Conservation (phyloP, 2,797 vertebrate genomes). For the Australoheros facetus region DNA sequence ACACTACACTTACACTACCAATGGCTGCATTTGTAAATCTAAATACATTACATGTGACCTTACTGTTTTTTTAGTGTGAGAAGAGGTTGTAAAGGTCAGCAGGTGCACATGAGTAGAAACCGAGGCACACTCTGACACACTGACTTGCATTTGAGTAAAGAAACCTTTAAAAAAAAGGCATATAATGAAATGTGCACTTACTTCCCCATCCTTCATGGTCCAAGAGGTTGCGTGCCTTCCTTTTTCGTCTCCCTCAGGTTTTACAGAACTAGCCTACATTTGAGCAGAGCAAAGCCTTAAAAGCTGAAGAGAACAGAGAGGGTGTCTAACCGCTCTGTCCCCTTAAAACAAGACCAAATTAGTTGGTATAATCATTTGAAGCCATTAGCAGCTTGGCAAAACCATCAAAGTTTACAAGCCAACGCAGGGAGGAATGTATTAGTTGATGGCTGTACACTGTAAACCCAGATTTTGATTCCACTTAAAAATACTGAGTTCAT, state of each 20-base stretch:
- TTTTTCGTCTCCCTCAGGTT: conserved; percentile 61
- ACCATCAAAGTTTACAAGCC: not conserved
- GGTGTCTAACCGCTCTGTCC: conserved; percentile 29
- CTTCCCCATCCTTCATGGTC: conserved; percentile 76
- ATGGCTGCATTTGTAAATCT: not conserved
- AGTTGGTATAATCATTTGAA: not conserved
- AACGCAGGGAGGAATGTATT: conserved; percentile 15
- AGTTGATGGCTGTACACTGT: not conserved
- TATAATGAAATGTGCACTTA: conserved; percentile 61
- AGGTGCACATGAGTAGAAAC: not conserved
- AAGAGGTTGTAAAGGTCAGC: not conserved
- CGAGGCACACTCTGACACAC: not conserved
- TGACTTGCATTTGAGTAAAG: not conserved
- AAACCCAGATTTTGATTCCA: too few species aligned
- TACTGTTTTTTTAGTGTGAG: not conserved
- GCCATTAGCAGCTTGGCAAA: conserved; percentile 27
- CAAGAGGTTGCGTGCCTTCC: conserved; percentile 59
- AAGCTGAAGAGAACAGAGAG: conserved; percentile 52
- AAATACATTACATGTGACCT: not conserved
- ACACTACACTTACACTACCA: not conserved
- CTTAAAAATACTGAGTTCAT: too few species aligned
- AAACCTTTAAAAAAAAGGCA: not conserved
- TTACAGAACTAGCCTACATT: conserved; percentile 82
- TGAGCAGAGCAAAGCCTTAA: conserved; percentile 80
- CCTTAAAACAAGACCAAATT: conserved; percentile 35